Evolutionary conservation across 2,888 invertebrate genomes (phyloP).

Genomic region (Odontothrips loti): DNA sequence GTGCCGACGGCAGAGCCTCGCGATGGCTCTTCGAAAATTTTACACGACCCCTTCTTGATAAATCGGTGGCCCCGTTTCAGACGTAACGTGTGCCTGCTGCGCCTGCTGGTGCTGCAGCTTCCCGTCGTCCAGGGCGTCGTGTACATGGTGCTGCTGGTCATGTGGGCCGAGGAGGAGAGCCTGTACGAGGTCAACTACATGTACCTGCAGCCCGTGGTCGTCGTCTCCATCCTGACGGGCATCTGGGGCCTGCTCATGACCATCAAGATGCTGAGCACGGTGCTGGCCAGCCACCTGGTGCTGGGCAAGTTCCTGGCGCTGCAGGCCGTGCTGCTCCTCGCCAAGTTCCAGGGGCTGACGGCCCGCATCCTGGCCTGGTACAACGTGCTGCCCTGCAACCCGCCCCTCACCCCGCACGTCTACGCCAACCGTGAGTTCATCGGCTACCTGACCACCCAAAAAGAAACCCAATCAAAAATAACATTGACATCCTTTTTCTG

Average conservation of each 20-base stretch:
- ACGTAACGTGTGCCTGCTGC: conserved; percentile 51
- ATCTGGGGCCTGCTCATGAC: conserved; percentile 67
- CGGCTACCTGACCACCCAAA: neutral
- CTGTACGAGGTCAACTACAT: conserved; percentile 56
- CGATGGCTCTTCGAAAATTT: neutral
- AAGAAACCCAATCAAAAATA: neutral
- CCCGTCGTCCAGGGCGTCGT: conserved; percentile 63
- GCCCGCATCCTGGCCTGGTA: conserved; percentile 56
- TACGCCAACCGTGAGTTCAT: conserved; percentile 60
- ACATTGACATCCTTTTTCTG: conserved; percentile 28
- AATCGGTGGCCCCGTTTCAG: conserved; percentile 44
- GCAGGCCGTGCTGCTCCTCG: conserved; percentile 61
- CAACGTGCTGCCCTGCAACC: conserved; percentile 57
- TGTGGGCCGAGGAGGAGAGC: conserved; percentile 62
- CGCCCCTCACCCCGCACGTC: conserved; percentile 61
- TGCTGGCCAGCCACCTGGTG: conserved; percentile 48
- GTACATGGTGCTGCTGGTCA: conserved; percentile 55
- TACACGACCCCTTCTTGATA: neutral
- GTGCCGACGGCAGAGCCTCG: too few species aligned
- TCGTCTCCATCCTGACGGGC: conserved; percentile 61
- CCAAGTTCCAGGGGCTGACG: conserved; percentile 62
- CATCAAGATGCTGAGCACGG: conserved; percentile 52
- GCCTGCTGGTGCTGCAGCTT: conserved; percentile 63
- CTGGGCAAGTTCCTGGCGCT: conserved; percentile 50
- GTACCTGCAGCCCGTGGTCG: conserved; percentile 62